Evolutionary conservation across 2,113 vertebrate species (phyloP).

Genomic region (Gallinago paraguaiae): DNA sequence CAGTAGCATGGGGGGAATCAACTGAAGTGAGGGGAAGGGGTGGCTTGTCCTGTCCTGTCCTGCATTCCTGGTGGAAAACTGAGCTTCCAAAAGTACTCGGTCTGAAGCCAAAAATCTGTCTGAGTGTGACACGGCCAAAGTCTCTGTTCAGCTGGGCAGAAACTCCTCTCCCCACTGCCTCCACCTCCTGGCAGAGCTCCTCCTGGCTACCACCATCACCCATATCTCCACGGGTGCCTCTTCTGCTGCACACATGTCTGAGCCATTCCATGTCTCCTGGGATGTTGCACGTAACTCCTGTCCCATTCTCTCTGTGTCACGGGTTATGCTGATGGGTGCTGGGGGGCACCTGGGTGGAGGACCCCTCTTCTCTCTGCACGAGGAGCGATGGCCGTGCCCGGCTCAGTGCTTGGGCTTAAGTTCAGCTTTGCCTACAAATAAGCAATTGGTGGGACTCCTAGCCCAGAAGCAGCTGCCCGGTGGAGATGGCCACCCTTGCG

Average conservation of each 20-base stretch:
- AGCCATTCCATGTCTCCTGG: neutral
- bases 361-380: neutral
- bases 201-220: rapidly evolving
- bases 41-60: neutral
- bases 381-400: rapidly evolving
- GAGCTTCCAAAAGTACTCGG: neutral
- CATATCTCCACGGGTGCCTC: rapidly evolving
- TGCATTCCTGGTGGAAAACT: neutral
- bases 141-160: neutral
- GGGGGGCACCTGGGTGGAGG: neutral
- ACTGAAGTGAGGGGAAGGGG: rapidly evolving
- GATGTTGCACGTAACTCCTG: neutral
- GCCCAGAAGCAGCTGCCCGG: neutral
- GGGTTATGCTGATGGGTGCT: neutral
- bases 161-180: neutral
- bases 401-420: neutral
- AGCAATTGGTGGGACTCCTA: neutral
- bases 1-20: rapidly evolving
- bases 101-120: neutral
- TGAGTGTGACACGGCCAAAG: neutral
- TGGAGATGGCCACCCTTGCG: neutral
- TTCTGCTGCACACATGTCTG: neutral
- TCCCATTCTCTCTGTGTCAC: neutral
- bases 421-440: neutral
- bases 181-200: neutral